Evolutionary conservation across 1,140 invertebrate genomes (phyloP), one percentile per base, ranked within the genome.

Genomic region (Ceratitis capitata): DNA sequence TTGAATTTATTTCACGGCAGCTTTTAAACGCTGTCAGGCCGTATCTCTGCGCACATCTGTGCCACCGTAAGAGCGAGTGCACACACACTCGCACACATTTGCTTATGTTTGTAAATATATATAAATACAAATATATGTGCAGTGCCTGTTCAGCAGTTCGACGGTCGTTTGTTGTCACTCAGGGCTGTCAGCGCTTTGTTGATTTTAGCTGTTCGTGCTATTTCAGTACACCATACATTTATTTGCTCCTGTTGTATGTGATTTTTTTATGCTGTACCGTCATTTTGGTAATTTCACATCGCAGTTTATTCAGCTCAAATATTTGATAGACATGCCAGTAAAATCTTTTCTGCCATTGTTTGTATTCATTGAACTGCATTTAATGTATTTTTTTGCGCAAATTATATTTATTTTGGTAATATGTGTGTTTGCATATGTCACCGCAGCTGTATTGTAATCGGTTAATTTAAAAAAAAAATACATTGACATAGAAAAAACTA

Each of bases 341-440:
- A 45, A 78, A 78, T 78, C 69, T 45, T 78, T 78, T 78, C 14
- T 78, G 35, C 69, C 69, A 47, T 26, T 78, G 69, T 78, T 78
- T 78, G 69, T 12, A 47, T 78, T 45, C 69, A 45, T 78, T 78
- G 69, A 78, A 78, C 69, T 78, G 69, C 69, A 78, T 78, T 78
- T 45, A 78, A 78, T 45, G 32, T 42, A 42, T 45, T 78, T 23
- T 61, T 78, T 78, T 78, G 32, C 26, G 35, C 19, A 42, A 78
- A 45, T 26, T 45, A 78, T 78, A 78, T 23, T 78, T 78, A 32
- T 78, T 78, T 78, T 45, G 7, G n/a, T 78, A 78, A 78, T 78
- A 78, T 78, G 2, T 47, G n/a, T 42, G 9, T 74, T 74, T 39
- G 29, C 58, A 61, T 32, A 23, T 69, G 61, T 69, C 32, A 29